phyloP scores from a whole-genome alignment of 2,888 invertebrate genomes.

The Phalangium opilio region DNA sequence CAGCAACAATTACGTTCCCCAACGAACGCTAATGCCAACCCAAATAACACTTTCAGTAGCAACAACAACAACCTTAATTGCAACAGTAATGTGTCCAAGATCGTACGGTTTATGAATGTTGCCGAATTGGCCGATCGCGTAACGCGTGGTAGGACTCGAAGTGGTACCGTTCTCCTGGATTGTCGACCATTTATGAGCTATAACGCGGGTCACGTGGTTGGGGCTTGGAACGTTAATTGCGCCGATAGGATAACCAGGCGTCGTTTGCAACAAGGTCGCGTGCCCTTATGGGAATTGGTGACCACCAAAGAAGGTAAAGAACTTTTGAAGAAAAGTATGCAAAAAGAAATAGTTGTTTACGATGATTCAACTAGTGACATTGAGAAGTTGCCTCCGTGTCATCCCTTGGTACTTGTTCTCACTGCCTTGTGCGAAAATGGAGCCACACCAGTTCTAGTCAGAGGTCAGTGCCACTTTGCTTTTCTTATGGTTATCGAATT shows the following conservation, averaged over 20 bases:
- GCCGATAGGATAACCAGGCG: constrained; percentile 50
- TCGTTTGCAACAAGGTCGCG: constrained; percentile 48
- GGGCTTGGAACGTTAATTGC: constrained; percentile 52
- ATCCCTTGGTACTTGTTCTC: constrained; percentile 48
- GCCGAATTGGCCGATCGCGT: constrained; percentile 9
- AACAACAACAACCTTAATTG: neutral
- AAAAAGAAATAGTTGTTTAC: constrained; percentile 49
- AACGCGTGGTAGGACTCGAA: constrained; percentile 17
- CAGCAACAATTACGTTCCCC: neutral
- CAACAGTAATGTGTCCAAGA: neutral
- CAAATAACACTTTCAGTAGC: too few species aligned
- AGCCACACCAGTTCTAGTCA: constrained; percentile 45
- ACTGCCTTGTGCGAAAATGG: constrained; percentile 50
- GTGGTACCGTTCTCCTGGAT: constrained; percentile 40
- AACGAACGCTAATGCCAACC: neutral
- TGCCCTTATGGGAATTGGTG: constrained; percentile 47
- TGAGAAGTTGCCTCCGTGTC: constrained; percentile 39
- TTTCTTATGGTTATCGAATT: neutral
- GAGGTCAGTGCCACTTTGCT: constrained; percentile 54
- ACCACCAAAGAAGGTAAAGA: constrained; percentile 48
- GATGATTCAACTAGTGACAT: constrained; percentile 50
- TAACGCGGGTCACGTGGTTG: constrained; percentile 49
- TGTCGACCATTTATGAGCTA: constrained; percentile 52
- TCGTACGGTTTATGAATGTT: neutral
- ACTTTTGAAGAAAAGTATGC: constrained; percentile 38